These are phyloP conservation scores for Hetaerina titia DNA, from an alignment of 2,888 invertebrate genomes.

Conservation along the genomic window DNA sequence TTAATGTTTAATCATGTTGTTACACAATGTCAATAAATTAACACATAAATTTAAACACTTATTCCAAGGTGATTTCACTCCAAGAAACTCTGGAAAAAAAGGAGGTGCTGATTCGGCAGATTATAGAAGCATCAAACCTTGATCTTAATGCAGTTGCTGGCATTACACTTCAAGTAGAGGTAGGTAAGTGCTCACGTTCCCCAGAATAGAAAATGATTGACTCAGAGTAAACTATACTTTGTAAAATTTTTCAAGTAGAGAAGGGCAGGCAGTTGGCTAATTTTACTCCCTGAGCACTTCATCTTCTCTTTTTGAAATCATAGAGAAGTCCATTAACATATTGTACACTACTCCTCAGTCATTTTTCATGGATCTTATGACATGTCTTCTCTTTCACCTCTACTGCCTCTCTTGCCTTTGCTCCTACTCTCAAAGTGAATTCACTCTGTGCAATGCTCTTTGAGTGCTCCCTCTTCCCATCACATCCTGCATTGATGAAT, in stretches of 20 bases:
- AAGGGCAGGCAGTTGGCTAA: too few species aligned
- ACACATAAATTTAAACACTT: too few species aligned
- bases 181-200: conserved; percentile 71
- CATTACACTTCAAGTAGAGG: conserved; percentile 81
- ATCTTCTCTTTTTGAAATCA: too few species aligned
- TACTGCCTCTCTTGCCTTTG: neutral
- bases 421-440: neutral
- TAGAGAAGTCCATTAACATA: too few species aligned
- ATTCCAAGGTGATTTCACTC: conserved; percentile 79
- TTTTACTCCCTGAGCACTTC: too few species aligned
- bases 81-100: conserved; percentile 84
- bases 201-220: neutral
- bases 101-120: conserved; percentile 84
- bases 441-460: neutral
- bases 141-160: conserved; percentile 78
- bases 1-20: too few species aligned
- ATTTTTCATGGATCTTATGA: too few species aligned
- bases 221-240: neutral
- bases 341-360: too few species aligned
- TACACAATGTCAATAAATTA: too few species aligned
- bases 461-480: neutral
- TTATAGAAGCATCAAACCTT: conserved; percentile 81
- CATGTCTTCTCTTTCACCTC: too few species aligned
- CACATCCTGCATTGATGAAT: neutral
- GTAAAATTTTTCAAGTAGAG: too few species aligned